Conservation (phyloP, 2,888 invertebrate species). For the Tenthredo amoena region DNA sequence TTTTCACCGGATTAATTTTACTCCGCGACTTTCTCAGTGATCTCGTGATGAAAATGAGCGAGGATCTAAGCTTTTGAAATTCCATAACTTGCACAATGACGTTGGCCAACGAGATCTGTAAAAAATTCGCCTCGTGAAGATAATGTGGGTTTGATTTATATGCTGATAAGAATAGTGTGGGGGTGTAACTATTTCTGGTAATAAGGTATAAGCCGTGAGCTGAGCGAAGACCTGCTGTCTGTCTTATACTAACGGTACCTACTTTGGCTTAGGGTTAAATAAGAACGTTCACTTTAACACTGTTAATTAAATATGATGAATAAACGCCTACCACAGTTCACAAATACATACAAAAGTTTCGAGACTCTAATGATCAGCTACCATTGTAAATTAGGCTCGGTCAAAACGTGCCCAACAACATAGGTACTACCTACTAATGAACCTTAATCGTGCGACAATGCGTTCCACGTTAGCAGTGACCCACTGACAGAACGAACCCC, state of each 20-base stretch:
- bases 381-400: slow-evolving; percentile 9
- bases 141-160: background rate
- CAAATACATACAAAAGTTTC: background rate
- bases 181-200: background rate
- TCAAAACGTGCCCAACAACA: slow-evolving; percentile 30
- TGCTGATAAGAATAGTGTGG: background rate
- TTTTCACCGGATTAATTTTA: background rate
- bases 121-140: background rate
- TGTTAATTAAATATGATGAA: background rate
- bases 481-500: slow-evolving; percentile 70
- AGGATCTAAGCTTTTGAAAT: background rate
- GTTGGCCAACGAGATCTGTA: background rate
- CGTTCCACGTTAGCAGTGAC: slow-evolving; percentile 71
- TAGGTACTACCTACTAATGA: slow-evolving; percentile 63
- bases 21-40: background rate
- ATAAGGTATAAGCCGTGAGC: background rate
- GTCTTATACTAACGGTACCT: background rate
- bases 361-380: background rate
- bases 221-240: background rate
- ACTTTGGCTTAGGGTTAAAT: background rate
- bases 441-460: slow-evolving; percentile 74
- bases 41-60: background rate
- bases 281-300: background rate
- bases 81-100: background rate
- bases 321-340: background rate